These are phyloP conservation scores for Lagopus leucura DNA, from an alignment of 2,113 vertebrate genomes.

Conservation along the genomic window DNA sequence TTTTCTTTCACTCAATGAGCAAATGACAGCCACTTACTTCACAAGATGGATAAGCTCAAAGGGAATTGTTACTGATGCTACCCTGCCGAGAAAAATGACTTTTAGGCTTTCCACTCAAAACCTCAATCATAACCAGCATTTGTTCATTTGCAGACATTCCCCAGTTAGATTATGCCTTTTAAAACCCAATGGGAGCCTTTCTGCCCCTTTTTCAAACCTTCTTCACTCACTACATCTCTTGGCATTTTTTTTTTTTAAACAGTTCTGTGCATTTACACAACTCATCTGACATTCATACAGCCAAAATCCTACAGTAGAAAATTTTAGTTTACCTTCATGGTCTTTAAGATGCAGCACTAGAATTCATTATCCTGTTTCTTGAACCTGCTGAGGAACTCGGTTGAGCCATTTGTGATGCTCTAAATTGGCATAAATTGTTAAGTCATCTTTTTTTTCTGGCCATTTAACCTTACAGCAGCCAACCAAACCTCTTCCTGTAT, in stretches of 20 bases:
- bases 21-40: conserved; percentile 51
- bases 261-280: not conserved
- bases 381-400: not conserved
- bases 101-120: conserved; percentile 9
- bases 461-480: not conserved
- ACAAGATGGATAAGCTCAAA: conserved; percentile 33
- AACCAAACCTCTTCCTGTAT: not conserved
- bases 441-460: not conserved
- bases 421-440: not conserved
- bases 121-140: not conserved
- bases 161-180: not conserved
- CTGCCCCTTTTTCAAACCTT: not conserved
- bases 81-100: conserved; percentile 25
- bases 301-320: not conserved
- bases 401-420: not conserved
- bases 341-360: not conserved
- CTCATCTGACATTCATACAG: not conserved
- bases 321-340: accelerated
- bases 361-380: not conserved
- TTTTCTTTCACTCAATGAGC: not conserved
- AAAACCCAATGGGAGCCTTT: not conserved
- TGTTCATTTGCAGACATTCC: not conserved
- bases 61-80: conserved; percentile 13
- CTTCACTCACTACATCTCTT: not conserved
- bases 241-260: not conserved